Conservation (phyloP, 2,113 vertebrate genomes). For the Camelus dromedarius region DNA sequence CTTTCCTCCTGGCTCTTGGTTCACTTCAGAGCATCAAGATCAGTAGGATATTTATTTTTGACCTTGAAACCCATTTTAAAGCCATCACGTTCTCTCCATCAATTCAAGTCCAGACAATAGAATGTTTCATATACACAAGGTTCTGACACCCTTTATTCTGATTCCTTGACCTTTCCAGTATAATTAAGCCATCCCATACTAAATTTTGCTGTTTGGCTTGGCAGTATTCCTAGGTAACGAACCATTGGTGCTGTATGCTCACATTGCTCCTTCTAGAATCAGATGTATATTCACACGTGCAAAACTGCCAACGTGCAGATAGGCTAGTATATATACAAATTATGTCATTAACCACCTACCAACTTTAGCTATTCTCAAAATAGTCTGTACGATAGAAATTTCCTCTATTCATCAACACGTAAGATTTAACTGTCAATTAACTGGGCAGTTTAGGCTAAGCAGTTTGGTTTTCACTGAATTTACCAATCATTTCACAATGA, state of each 20-base stretch:
- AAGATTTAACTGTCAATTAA: not conserved
- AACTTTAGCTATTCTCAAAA: not conserved
- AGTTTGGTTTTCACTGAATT: not conserved
- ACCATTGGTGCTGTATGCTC: not conserved
- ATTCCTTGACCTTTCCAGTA: not conserved
- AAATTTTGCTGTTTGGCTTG: not conserved
- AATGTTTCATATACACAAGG: not conserved
- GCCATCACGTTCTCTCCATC: not conserved
- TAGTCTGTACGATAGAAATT: not conserved
- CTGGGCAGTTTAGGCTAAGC: not conserved
- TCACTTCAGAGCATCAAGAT: not conserved
- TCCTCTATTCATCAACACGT: not conserved
- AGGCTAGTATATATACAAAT: not conserved
- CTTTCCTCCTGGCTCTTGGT: not conserved
- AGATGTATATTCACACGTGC: not conserved
- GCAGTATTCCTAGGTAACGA: not conserved
- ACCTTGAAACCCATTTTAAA: not conserved
- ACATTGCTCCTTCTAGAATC: not conserved
- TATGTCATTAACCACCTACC: not conserved
- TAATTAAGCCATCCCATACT: not conserved
- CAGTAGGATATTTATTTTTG: not conserved
- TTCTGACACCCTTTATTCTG: not conserved
- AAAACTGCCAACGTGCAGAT: not conserved
- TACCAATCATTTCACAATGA: not conserved
- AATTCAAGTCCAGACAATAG: not conserved